Evolutionary conservation across 1,140 invertebrate genomes (phyloP).

Genomic region (Melipona quadrifasciata): DNA sequence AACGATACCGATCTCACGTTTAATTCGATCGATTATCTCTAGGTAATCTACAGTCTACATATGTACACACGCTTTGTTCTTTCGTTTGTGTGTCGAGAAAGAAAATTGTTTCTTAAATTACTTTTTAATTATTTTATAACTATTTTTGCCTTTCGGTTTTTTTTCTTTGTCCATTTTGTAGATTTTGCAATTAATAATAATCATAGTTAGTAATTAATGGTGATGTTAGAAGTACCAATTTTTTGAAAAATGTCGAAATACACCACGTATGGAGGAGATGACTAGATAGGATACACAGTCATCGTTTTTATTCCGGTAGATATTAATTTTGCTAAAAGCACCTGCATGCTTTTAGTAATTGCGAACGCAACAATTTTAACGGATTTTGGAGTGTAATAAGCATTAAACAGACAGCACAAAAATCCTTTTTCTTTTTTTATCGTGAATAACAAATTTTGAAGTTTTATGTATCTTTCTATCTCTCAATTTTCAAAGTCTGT

Average conservation of each 20-base stretch:
- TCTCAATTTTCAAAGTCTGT: too few species aligned
- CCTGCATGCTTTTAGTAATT: neutral
- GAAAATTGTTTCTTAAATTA: too few species aligned
- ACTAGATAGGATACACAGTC: neutral
- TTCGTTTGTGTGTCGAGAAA: neutral
- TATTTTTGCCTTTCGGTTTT: neutral
- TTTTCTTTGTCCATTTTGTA: neutral
- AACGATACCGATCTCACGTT: neutral
- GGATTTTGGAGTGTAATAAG: neutral
- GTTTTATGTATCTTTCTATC: too few species aligned
- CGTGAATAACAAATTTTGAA: too few species aligned
- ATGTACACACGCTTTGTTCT: neutral
- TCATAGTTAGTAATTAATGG: neutral
- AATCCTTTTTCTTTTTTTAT: neutral
- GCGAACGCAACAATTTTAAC: neutral
- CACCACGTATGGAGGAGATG: neutral
- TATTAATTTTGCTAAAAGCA: neutral
- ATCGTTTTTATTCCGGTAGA: neutral
- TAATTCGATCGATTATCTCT: neutral
- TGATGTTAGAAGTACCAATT: neutral
- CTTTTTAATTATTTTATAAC: neutral
- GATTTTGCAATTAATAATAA: neutral
- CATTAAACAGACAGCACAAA: neutral
- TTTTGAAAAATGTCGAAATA: neutral
- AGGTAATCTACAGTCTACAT: neutral